These are phyloP conservation scores for Bombyx mandarina DNA, from an alignment of 1,140 invertebrate genomes.

Conservation along the genomic window DNA sequence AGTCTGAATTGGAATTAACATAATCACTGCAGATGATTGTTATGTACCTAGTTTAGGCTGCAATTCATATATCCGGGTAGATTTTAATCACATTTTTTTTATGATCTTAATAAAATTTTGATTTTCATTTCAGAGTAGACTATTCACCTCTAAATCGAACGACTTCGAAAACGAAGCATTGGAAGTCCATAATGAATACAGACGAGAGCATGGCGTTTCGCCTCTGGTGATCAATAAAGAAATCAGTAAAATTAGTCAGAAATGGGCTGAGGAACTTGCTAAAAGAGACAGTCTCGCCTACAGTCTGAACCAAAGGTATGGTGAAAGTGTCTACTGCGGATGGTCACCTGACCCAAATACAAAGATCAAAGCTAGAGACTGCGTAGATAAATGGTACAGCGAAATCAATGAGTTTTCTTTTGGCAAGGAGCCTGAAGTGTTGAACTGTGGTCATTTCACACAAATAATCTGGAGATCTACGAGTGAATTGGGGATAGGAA, in stretches of 20 bases:
- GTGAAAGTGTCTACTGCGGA: slow-evolving; percentile 75
- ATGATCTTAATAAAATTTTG: slow-evolving; percentile 10
- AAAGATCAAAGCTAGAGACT: slow-evolving; percentile 75
- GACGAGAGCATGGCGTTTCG: slow-evolving; percentile 71
- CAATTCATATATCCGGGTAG: too few species aligned
- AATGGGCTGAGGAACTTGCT: slow-evolving; percentile 85
- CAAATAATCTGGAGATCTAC: slow-evolving; percentile 84
- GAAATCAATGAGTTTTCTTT: slow-evolving; percentile 77
- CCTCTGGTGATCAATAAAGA: slow-evolving; percentile 63
- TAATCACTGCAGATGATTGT: too few species aligned
- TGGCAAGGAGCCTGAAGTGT: slow-evolving; percentile 73
- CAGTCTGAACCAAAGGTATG: slow-evolving; percentile 74
- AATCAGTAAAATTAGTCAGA: slow-evolving; percentile 73
- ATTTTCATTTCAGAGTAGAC: slow-evolving; percentile 49
- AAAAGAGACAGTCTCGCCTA: slow-evolving; percentile 76
- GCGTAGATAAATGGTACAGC: slow-evolving; percentile 79
- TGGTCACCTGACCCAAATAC: slow-evolving; percentile 79
- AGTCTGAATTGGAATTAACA: too few species aligned
- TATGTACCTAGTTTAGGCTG: too few species aligned
- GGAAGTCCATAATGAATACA: slow-evolving; percentile 83
- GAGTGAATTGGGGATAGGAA: slow-evolving; percentile 81
- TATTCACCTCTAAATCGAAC: slow-evolving; percentile 49
- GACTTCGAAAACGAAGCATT: slow-evolving; percentile 76
- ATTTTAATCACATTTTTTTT: slow-evolving; percentile 1
- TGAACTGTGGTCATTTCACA: slow-evolving; percentile 78